These are phyloP conservation scores for Pelmatolapia mariae DNA, from an alignment of 2,113 vertebrate genomes.

Conservation along the genomic window DNA sequence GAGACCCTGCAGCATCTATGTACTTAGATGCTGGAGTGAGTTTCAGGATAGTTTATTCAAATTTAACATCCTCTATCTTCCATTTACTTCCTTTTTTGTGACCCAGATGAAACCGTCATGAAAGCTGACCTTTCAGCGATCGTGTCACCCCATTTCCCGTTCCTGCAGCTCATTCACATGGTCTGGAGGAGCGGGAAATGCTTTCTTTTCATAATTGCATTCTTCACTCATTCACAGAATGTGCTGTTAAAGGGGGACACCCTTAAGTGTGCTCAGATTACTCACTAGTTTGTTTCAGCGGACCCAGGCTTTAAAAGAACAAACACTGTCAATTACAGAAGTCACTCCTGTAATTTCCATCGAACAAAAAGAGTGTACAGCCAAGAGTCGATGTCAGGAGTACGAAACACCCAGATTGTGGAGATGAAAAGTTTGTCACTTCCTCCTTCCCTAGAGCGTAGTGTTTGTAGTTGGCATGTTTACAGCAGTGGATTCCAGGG, in stretches of 20 bases:
- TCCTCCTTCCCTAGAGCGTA: background rate
- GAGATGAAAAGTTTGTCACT: background rate
- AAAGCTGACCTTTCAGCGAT: background rate
- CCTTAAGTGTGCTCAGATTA: background rate
- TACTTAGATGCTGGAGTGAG: background rate
- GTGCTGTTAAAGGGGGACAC: background rate
- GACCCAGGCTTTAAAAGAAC: background rate
- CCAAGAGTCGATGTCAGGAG: background rate
- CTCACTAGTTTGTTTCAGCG: background rate
- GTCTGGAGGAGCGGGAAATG: background rate
- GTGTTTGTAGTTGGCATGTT: background rate
- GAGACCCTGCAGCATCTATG: background rate
- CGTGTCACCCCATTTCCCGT: background rate
- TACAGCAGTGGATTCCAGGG: background rate
- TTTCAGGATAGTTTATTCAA: background rate
- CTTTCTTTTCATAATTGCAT: background rate
- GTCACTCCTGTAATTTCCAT: background rate
- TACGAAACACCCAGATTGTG: background rate
- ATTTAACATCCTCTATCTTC: background rate
- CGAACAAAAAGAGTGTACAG: background rate
- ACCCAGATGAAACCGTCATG: background rate
- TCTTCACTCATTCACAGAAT: background rate
- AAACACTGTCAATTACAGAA: background rate
- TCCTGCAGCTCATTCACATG: background rate
- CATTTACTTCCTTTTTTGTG: background rate